phyloP scores from a whole-genome alignment of 2,113 vertebrate genomes.

The Menura novaehollandiae region DNA sequence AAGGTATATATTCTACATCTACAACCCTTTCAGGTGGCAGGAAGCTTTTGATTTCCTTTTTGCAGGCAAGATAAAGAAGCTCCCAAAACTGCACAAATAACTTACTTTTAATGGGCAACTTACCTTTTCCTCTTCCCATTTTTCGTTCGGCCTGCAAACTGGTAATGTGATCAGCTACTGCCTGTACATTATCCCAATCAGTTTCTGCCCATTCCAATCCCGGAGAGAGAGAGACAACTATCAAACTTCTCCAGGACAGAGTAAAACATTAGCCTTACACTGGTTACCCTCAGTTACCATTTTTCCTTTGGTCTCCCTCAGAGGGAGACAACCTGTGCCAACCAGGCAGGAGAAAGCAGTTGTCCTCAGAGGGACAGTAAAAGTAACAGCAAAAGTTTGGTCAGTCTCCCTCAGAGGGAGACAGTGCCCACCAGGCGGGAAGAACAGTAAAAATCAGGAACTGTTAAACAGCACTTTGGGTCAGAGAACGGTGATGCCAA shows the following conservation, averaged over 20 bases:
- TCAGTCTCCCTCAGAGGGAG: not conserved
- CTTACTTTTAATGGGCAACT: not conserved
- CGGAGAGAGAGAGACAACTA: not conserved
- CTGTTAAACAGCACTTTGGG: not conserved
- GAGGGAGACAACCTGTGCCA: not conserved
- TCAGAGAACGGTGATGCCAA: not conserved
- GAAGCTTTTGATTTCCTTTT: not conserved
- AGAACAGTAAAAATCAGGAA: rapidly evolving
- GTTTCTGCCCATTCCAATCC: not conserved
- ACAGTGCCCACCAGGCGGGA: too few species aligned
- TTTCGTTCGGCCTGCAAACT: not conserved
- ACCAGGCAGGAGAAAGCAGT: not conserved
- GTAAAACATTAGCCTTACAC: not conserved
- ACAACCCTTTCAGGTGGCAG: not conserved
- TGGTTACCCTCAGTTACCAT: not conserved
- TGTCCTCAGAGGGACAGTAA: not conserved
- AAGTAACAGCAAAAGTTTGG: not conserved
- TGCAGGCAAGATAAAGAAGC: not conserved
- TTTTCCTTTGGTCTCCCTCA: not conserved
- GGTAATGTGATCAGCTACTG: not conserved
- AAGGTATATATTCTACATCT: not conserved
- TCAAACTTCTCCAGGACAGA: not conserved
- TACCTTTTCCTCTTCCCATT: not conserved
- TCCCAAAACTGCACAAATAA: not conserved
- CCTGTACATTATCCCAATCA: not conserved